phyloP scores from a whole-genome alignment of 2,888 invertebrate genomes.

The Orchesella flavescens region DNA sequence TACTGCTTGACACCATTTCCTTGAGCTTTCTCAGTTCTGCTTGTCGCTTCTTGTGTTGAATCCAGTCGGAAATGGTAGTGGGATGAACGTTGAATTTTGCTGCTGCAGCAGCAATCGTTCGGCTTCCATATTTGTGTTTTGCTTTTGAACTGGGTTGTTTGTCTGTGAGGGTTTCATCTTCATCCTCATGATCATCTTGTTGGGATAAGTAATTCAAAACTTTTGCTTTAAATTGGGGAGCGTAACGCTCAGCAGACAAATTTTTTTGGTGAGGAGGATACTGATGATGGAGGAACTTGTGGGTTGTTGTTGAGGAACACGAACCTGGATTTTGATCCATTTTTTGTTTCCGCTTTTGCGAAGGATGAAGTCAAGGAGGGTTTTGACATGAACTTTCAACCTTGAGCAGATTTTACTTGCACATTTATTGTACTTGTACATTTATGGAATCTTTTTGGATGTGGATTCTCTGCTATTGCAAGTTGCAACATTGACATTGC shows the following conservation, averaged over 20 bases:
- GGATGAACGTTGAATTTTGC: slow-evolving; percentile 67
- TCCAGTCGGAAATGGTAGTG: slow-evolving; percentile 70
- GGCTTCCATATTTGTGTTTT: slow-evolving; percentile 1
- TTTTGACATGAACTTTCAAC: too few relatives aligned
- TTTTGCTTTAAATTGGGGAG: slow-evolving; percentile 68
- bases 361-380: too few relatives aligned
- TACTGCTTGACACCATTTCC: background rate
- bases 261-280: slow-evolving; percentile 19
- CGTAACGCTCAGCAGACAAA: slow-evolving; percentile 62
- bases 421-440: too few relatives aligned
- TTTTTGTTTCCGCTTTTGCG: too few relatives aligned
- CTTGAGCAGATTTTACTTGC: too few relatives aligned
- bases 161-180: background rate
- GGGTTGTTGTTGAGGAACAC: too few relatives aligned
- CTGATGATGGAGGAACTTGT: background rate
- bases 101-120: slow-evolving; percentile 59
- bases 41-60: slow-evolving; percentile 61
- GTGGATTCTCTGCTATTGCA: too few relatives aligned
- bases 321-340: slow-evolving; percentile 13
- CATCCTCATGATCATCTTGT: background rate
- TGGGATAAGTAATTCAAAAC: slow-evolving; percentile 64
- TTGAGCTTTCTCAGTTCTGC: slow-evolving; percentile 36
- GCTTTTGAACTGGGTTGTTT: background rate
- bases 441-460: too few relatives aligned
- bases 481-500: too few relatives aligned